Evolutionary conservation across 2,888 invertebrate genomes (phyloP), one percentile per base, ranked within the genome.

Genomic region (Leptothorax acervorum): DNA sequence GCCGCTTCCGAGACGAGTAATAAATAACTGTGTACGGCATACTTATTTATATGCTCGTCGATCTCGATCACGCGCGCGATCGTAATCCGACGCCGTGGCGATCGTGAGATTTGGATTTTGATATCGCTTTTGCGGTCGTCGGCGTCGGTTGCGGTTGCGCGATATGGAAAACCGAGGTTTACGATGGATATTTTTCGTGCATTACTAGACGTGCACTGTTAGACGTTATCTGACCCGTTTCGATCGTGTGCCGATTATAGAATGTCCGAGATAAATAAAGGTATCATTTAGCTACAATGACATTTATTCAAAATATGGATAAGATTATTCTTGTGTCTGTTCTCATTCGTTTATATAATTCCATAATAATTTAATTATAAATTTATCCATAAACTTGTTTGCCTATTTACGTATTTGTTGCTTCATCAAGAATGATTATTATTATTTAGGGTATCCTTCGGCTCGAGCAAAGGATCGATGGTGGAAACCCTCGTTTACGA

Each of bases 391-490:
- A 2, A 3, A 8, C n/a, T 66, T 39, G 35, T 28, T 53, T 28
- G 5, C 5, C 35, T 48, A 48, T 31, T 0, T 66, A 73, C 5
- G 42, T 60, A 42, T 45, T 45, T 45, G 6, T 60, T 6, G 12
- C 18, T 70, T 60, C 12, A 71, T 35, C 1, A 48, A 48, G 5
- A 42, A 71, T 45, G 12, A 18, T 71, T 68, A 55, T 55, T 68
- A 55, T 55, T 78, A 12, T 42, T 42, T 96, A 98, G 98, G 96
- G 98, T 98, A 90, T 98, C 98, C 74, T 98, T 98, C 95, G 98
- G 98, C 90, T 98, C 98, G 95, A 98, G 98, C 91, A 98, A 98
- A 95, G 98, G 98, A 90, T 98, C 98, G 75, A 98, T 98, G 98
- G 98, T 98, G 88, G 98, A 98, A 96, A 98, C 98, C 70, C 96